Evolutionary conservation across 2,113 vertebrate genomes (phyloP), one percentile per base, ranked within the genome.

Genomic region (Callopanchax toddi): DNA sequence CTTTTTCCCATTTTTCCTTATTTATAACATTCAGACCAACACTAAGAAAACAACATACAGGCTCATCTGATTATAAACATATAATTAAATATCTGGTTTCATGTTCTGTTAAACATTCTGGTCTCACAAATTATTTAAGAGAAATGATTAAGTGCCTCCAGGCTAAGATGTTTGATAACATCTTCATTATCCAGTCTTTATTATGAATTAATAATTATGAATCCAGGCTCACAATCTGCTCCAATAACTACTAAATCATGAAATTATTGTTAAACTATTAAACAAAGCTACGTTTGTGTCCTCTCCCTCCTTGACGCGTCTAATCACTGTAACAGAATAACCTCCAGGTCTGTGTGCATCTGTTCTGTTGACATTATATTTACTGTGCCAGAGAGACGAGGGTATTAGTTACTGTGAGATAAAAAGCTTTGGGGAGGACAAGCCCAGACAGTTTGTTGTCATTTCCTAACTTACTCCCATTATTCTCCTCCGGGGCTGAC

Each of bases 371-470:
- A 67, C 56, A 56, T 42, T 37, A 64, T 62, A 63, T 80, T 73
- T 55, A 64, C 58, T 45, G 57, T 26, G 25, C 37, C 54, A 71
- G 11, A 18, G 46, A 58, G 65, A 43, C 45, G 11, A 23, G 52
- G 51, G 60, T 45, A 76, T 42, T 20, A 25, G 53, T 32, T 39
- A 68, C 18, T 76, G 32, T 20, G 46, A 64, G 63, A 44, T 16
- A 58, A 68, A 37, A 60, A 60, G 67, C 75, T 54, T 66, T n/a
- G 40, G 59, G 60, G 74, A 74, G 48, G 71, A 52, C 18, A 23
- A 40, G 39, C 34, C 32, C 8, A 49, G 72, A 72, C 63, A 43
- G 55, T 34, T 50, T 12, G 48, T 25, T 57, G 75, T 67, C 60
- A 34, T 50, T 56, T 65, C 44, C 65, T 20, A 40, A 60, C 67